Evolutionary conservation across 2,888 invertebrate genomes (phyloP).

Genomic region (Drosophila emarginata): DNA sequence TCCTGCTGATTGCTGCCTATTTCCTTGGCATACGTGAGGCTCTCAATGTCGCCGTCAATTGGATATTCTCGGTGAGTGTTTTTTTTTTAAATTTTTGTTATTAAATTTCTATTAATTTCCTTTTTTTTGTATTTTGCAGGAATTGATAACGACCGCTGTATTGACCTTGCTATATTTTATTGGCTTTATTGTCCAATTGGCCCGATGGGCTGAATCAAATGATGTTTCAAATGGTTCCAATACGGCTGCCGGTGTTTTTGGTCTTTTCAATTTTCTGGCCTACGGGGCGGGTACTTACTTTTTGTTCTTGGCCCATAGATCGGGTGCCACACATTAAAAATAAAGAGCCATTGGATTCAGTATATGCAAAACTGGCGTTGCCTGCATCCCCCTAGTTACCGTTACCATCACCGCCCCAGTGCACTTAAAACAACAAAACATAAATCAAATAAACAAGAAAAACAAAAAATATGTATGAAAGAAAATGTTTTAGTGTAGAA

Average conservation of each 20-base stretch:
- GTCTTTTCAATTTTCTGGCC: slow-evolving; percentile 90
- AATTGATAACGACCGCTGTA: slow-evolving; percentile 89
- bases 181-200: slow-evolving; percentile 91
- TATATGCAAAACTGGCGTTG: too few species aligned
- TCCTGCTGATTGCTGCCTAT: slow-evolving; percentile 92
- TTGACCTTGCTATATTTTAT: slow-evolving; percentile 89
- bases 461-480: background rate
- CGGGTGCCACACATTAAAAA: slow-evolving; percentile 79
- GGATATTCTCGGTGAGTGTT: slow-evolving; percentile 90
- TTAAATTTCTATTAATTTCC: too few species aligned
- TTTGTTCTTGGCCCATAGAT: slow-evolving; percentile 89
- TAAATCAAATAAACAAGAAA: background rate
- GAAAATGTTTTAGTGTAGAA: slow-evolving; percentile 40
- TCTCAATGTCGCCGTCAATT: slow-evolving; percentile 90
- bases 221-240: slow-evolving; percentile 83
- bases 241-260: slow-evolving; percentile 92
- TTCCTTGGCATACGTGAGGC: slow-evolving; percentile 91
- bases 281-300: slow-evolving; percentile 91
- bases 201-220: slow-evolving; percentile 84
- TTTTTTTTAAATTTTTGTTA: too few species aligned
- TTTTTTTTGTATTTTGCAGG: slow-evolving; percentile 83
- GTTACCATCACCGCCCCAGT: background rate
- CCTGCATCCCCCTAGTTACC: background rate
- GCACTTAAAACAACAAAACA: background rate
- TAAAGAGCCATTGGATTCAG: background rate